A percentile compares a stretch with the other conserved stretches of the same genome.
Evolutionary conservation across 2,888 invertebrate species (phyloP).

Genomic region (Patella pellucida): DNA sequence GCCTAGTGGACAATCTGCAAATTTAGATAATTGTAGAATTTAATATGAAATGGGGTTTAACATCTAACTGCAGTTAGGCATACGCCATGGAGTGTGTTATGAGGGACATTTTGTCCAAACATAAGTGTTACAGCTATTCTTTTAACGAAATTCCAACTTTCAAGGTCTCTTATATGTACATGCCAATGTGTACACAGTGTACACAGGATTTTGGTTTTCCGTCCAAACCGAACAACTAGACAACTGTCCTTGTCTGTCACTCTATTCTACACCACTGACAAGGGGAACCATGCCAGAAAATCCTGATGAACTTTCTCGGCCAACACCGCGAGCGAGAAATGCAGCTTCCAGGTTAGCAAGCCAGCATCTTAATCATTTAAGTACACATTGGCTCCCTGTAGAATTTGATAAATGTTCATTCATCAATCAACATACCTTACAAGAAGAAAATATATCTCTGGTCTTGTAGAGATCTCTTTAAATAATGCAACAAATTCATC

Average conservation of each 20-base stretch:
- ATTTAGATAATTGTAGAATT: no score
- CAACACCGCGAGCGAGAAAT: not conserved
- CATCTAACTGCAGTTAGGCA: no score
- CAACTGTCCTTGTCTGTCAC: not conserved
- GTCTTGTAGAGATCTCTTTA: slow-evolving; percentile 76
- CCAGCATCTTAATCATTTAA: not conserved
- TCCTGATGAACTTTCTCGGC: not conserved
- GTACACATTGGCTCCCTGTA: no score
- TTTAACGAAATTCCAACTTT: not conserved
- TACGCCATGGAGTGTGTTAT: no score
- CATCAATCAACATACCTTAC: slow-evolving; percentile 71
- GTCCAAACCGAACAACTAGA: not conserved
- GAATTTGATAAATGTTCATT: no score
- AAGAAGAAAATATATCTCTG: slow-evolving; percentile 76
- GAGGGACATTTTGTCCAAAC: no score
- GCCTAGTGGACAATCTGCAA: no score
- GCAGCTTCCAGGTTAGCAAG: not conserved
- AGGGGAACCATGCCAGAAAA: not conserved
- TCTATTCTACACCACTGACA: not conserved
- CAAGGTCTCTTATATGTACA: no score
- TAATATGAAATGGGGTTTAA: no score
- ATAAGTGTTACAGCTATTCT: no score
- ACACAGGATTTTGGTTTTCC: not conserved
- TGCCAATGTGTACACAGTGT: no score
- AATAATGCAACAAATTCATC: slow-evolving; percentile 75